phyloP scores from a whole-genome alignment of 2,797 vertebrate species.

The Acrossocheilus wenchowensis region DNA sequence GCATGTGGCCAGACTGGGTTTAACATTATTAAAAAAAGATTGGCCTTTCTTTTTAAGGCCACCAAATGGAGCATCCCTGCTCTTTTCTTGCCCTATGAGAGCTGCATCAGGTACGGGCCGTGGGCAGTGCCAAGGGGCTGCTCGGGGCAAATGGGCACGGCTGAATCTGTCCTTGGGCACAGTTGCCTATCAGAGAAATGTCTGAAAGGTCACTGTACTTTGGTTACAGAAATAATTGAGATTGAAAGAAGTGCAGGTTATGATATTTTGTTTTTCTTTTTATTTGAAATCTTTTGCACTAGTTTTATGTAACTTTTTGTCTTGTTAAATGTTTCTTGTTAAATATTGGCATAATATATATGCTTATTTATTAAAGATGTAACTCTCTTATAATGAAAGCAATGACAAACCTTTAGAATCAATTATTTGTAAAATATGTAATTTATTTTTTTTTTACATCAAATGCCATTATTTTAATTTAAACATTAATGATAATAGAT shows the following conservation, averaged over 20 bases:
- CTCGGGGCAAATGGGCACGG: slow-evolving; percentile 40
- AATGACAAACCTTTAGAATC: too few species aligned
- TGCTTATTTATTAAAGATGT: too few species aligned
- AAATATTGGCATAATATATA: neutral
- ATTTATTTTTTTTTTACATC: neutral
- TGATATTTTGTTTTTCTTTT: neutral
- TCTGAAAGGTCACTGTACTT: slow-evolving; percentile 2
- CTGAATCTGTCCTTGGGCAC: slow-evolving; percentile 39
- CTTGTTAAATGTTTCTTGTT: neutral
- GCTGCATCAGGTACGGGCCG: slow-evolving; percentile 5
- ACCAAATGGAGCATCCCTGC: slow-evolving; percentile 3
- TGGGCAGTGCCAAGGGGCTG: slow-evolving; percentile 42
- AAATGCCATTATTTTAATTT: neutral
- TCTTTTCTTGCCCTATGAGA: slow-evolving; percentile 8
- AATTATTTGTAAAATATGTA: neutral
- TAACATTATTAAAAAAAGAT: slow-evolving; percentile 12
- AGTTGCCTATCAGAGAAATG: slow-evolving; percentile 32
- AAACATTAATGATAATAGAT: slow-evolving; percentile 28
- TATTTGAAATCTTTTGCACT: too few species aligned
- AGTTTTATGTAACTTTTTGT: neutral
- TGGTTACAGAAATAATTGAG: neutral
- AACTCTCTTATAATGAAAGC: neutral
- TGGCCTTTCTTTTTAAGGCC: slow-evolving; percentile 17
- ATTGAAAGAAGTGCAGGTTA: slow-evolving; percentile 1
- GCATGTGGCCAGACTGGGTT: neutral